Conservation (phyloP, 2,113 vertebrate genomes). For the Strigops habroptila region DNA sequence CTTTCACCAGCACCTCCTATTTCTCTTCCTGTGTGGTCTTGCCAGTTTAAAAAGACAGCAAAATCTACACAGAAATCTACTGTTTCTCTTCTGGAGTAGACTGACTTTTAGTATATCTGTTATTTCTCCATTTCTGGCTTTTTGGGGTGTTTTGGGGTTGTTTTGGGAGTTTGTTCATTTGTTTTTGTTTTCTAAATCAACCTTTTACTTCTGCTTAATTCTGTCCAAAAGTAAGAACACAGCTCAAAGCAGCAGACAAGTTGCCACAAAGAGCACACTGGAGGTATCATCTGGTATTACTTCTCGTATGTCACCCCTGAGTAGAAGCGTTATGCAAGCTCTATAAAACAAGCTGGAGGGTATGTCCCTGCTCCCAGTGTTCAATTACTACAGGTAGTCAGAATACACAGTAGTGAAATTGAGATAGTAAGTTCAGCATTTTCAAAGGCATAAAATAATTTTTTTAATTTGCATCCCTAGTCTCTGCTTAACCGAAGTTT, state of each 20-base stretch:
- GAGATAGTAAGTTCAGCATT: neutral
- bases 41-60: neutral
- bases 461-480: neutral
- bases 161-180: too few species aligned
- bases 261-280: neutral
- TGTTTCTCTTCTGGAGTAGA: neutral
- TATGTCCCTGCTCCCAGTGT: neutral
- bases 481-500: neutral
- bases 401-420: neutral
- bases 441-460: neutral
- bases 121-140: neutral
- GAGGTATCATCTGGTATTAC: neutral
- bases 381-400: neutral
- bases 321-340: neutral
- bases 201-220: neutral
- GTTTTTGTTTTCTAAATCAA: neutral
- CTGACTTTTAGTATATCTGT: neutral
- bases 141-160: neutral
- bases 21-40: neutral
- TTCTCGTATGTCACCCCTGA: accelerated
- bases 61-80: neutral
- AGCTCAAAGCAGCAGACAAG: neutral
- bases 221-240: neutral
- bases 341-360: neutral
- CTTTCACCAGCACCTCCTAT: neutral